These are phyloP conservation scores for Cabera pusaria DNA, from an alignment of 2,888 invertebrate genomes.

Conservation along the genomic window DNA sequence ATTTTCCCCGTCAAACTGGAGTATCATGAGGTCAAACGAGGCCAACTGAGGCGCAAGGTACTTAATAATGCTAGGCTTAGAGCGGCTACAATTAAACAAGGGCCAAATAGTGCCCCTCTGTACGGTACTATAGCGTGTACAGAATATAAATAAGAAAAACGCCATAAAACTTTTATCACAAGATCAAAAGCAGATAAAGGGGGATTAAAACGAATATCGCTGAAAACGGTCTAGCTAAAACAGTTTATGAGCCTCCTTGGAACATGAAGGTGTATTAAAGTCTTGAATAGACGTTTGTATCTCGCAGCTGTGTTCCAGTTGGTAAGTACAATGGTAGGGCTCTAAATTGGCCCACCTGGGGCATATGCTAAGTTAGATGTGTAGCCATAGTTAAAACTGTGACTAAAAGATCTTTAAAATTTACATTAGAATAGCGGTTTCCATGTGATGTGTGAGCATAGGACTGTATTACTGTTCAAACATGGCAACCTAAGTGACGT, in stretches of 20 bases:
- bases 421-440: too few species aligned
- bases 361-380: too few species aligned
- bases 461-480: too few species aligned
- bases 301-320: too few species aligned
- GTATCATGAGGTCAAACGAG: slow-evolving; percentile 32
- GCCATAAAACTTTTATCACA: slow-evolving; percentile 21
- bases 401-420: too few species aligned
- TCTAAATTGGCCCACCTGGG: too few species aligned
- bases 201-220: slow-evolving; percentile 19
- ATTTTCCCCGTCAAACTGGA: slow-evolving; percentile 27
- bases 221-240: slow-evolving; percentile 16
- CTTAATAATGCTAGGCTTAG: slow-evolving; percentile 43
- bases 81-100: slow-evolving; percentile 33
- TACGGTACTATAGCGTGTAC: slow-evolving; percentile 16
- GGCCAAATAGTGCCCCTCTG: slow-evolving; percentile 24
- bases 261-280: slow-evolving; percentile 10
- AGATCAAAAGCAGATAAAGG: slow-evolving; percentile 25
- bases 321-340: too few species aligned
- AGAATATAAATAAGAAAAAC: slow-evolving; percentile 29
- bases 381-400: too few species aligned
- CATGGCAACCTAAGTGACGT: too few species aligned
- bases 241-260: slow-evolving; percentile 10
- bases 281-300: not conserved
- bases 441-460: too few species aligned
- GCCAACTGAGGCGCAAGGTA: slow-evolving; percentile 37